A percentile compares a stretch with the other conserved stretches of the same genome.
Conservation (phyloP, 2,797 vertebrate species). For the Neosalanx taihuensis region DNA sequence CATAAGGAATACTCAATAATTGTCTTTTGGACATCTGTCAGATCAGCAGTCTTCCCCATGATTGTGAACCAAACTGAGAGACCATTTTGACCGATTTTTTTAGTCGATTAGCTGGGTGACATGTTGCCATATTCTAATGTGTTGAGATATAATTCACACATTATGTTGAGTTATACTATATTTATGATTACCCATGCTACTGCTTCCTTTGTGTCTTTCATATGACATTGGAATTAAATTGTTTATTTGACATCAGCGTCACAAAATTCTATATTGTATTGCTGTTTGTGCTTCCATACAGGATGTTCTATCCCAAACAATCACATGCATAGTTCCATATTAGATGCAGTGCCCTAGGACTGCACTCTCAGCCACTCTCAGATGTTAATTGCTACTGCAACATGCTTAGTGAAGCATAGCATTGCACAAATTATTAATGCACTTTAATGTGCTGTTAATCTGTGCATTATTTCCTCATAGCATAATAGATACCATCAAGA, state of each 20-base stretch:
- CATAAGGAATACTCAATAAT: no score
- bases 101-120: no score
- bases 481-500: conserved; percentile 33
- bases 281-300: conserved; percentile 4
- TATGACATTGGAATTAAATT: background rate
- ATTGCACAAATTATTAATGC: conserved; percentile 34
- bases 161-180: background rate
- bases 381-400: conserved; percentile 25
- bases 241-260: background rate
- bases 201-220: background rate
- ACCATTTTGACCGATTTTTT: no score
- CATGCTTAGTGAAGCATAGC: conserved; percentile 30
- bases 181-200: background rate
- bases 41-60: no score
- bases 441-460: conserved; percentile 28
- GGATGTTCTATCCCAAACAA: conserved; percentile 7
- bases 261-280: background rate
- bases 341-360: conserved; percentile 11
- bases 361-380: conserved; percentile 21
- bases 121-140: no score
- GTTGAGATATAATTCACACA: background rate
- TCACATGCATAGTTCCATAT: conserved; percentile 8
- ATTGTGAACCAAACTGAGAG: no score
- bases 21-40: no score
- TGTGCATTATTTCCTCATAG: conserved; percentile 11